Evolutionary conservation across 2,797 vertebrate species (phyloP).

Genomic region (Diplodus sargus): DNA sequence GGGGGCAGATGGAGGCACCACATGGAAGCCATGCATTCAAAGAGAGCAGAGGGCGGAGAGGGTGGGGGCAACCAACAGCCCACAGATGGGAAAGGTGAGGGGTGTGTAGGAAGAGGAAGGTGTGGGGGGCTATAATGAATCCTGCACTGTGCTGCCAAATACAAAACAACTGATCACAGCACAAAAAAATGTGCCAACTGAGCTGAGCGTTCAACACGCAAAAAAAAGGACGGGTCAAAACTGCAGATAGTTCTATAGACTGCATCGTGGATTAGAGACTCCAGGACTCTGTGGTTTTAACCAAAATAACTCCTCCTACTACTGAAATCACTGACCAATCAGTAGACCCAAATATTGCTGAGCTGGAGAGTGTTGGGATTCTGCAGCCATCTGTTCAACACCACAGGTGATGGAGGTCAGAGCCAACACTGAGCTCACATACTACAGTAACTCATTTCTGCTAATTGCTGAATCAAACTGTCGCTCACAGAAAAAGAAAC

Average conservation of each 20-base stretch:
- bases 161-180: conserved; percentile 56
- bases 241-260: conserved; percentile 8
- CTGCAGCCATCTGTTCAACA: conserved; percentile 80
- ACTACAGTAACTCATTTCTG: conserved; percentile 13
- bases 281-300: conserved; percentile 20
- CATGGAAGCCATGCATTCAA: conserved; percentile 85
- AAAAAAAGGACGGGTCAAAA: conserved; percentile 41
- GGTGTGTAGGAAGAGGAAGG: conserved; percentile 43
- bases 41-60: conserved; percentile 47
- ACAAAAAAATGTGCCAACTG: conserved; percentile 27
- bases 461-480: conserved; percentile 48
- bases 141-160: conserved; percentile 83
- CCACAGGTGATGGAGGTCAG: conserved; percentile 61
- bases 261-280: conserved; percentile 8
- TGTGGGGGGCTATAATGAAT: conserved; percentile 51
- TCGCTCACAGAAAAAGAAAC: conserved; percentile 5
- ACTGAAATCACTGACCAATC: conserved; percentile 63
- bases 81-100: conserved; percentile 73
- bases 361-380: conserved; percentile 61
- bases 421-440: conserved; percentile 67
- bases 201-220: conserved; percentile 30
- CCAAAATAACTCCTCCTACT: conserved; percentile 50
- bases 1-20: conserved; percentile 81
- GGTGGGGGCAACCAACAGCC: conserved; percentile 54
- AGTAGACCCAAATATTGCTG: conserved; percentile 63